These are phyloP conservation scores for Drosophila austrosaltans DNA, from an alignment of 2,888 invertebrate species.

Conservation along the genomic window DNA sequence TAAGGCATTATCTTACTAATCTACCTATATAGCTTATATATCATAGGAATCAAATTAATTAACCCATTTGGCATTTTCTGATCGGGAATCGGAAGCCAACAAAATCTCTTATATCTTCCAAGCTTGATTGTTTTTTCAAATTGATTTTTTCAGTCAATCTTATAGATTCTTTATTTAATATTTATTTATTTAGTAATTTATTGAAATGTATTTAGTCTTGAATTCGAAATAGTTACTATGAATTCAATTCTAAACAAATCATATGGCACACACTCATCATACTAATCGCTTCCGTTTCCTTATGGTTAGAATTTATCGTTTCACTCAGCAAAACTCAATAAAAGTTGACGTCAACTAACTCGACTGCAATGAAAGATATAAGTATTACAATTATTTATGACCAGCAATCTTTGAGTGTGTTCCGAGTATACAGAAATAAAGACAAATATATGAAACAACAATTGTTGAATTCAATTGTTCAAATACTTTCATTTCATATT, in stretches of 20 bases:
- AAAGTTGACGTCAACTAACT: slow-evolving; percentile 46
- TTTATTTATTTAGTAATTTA: no score
- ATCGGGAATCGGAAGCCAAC: no score
- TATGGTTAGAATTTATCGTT: slow-evolving; percentile 15
- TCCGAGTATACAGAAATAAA: slow-evolving; percentile 43
- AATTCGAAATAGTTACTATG: background rate
- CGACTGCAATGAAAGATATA: slow-evolving; percentile 54
- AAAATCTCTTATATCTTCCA: no score
- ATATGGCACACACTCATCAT: slow-evolving; percentile 9
- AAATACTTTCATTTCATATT: background rate
- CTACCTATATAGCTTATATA: no score
- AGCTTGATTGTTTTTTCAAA: no score
- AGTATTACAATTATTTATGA: slow-evolving; percentile 64
- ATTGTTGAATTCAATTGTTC: slow-evolving; percentile 39
- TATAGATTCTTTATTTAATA: background rate
- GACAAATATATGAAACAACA: slow-evolving; percentile 37
- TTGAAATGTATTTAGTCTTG: background rate
- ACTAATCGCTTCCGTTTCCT: slow-evolving; percentile 28
- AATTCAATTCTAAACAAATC: slow-evolving; percentile 20
- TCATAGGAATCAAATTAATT: no score
- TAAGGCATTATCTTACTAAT: no score
- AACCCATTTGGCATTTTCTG: no score
- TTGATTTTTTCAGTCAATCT: no score
- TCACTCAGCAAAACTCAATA: slow-evolving; percentile 25
- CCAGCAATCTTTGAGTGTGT: slow-evolving; percentile 30